phyloP scores from a whole-genome alignment of 2,797 vertebrate species.

The Sebastes itinus region DNA sequence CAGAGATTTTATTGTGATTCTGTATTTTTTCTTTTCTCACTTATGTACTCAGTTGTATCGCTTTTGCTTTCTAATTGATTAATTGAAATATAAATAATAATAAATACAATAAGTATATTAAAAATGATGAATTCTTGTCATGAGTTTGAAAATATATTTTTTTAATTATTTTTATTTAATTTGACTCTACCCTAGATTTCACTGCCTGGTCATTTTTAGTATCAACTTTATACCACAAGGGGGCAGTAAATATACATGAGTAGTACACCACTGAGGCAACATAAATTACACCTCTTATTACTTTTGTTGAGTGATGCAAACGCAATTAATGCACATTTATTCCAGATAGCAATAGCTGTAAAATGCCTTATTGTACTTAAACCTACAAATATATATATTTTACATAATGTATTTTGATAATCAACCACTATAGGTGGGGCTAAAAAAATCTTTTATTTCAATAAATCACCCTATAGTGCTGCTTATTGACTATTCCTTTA shows the following conservation, averaged over 20 bases:
- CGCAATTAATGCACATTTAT: constrained; percentile 5
- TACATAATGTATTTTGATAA: not conserved
- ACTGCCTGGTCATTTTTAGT: constrained; percentile 9
- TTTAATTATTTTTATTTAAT: not conserved
- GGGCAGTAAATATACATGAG: constrained; percentile 60
- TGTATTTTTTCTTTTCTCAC: not conserved
- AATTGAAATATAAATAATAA: not conserved
- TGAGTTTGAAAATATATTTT: constrained; percentile 1
- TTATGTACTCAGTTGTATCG: not conserved
- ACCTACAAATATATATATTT: not conserved
- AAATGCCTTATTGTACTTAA: not conserved
- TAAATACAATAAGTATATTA: not conserved
- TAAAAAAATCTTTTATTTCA: not conserved
- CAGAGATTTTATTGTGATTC: not conserved
- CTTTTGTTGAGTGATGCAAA: constrained; percentile 21
- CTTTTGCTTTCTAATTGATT: not conserved
- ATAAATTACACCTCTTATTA: not conserved
- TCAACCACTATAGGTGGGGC: not conserved
- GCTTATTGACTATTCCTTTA: constrained; percentile 9
- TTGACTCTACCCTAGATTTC: not conserved
- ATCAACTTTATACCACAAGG: constrained; percentile 37
- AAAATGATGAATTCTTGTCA: not conserved
- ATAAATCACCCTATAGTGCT: not conserved
- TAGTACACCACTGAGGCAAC: not conserved
- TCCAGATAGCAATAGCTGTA: not conserved